phyloP scores from a whole-genome alignment of 2,113 vertebrate genomes.

The Nesoenas mayeri region DNA sequence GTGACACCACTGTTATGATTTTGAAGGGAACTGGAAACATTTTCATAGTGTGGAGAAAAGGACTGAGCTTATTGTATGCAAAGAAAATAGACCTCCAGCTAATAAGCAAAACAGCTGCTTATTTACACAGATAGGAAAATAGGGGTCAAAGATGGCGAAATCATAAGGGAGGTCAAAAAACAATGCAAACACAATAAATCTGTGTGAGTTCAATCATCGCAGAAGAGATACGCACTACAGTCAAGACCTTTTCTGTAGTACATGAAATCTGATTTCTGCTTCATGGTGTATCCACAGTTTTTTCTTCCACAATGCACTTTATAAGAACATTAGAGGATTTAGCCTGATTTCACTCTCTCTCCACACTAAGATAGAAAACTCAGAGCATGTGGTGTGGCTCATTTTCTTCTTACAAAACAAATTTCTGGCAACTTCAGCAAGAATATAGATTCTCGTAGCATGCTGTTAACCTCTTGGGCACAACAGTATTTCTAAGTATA shows the following conservation, averaged over 20 bases:
- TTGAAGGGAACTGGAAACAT: neutral
- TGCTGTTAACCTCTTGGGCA: neutral
- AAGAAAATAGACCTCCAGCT: neutral
- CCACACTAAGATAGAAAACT: neutral
- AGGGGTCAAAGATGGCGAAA: neutral
- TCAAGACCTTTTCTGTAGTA: neutral
- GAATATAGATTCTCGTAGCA: neutral
- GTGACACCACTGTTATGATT: neutral
- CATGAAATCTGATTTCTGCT: neutral
- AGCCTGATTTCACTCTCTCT: neutral
- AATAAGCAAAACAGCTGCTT: neutral
- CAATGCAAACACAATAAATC: neutral
- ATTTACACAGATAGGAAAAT: neutral
- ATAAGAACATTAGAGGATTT: neutral
- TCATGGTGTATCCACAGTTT: neutral
- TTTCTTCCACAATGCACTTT: neutral
- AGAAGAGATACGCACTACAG: neutral
- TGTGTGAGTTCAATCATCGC: rapidly evolving
- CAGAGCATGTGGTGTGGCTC: neutral
- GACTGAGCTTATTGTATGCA: neutral
- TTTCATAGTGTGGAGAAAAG: neutral
- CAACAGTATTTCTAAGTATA: neutral
- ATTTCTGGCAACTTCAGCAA: neutral
- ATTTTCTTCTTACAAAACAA: neutral
- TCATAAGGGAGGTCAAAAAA: neutral